Conservation (phyloP, 2,888 invertebrate genomes). For the Microdon myrmicae region DNA sequence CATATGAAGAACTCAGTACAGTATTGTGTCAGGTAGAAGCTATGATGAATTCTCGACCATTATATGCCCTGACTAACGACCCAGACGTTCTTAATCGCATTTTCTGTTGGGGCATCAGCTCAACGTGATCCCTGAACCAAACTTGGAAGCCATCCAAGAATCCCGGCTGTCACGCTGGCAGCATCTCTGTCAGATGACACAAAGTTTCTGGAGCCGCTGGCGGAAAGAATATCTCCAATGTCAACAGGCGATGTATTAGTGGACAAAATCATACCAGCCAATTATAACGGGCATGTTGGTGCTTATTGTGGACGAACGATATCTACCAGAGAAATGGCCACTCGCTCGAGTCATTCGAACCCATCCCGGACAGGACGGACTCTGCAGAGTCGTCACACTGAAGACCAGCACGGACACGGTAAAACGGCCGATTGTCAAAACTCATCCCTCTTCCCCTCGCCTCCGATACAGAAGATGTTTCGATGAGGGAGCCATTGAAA, state of each 20-base stretch:
- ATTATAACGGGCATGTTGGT: slow-evolving; percentile 14
- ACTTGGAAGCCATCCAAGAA: neutral
- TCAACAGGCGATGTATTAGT: slow-evolving; percentile 1
- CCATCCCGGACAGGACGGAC: slow-evolving; percentile 22
- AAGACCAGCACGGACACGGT: neutral
- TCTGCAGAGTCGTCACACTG: slow-evolving; percentile 15
- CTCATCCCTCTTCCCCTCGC: too few relatives aligned
- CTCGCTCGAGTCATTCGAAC: slow-evolving; percentile 17
- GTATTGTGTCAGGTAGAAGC: slow-evolving; percentile 25
- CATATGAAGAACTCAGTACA: slow-evolving; percentile 28
- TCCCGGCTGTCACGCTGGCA: slow-evolving; percentile 3
- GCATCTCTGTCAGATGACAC: slow-evolving; percentile 2
- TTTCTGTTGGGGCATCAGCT: slow-evolving; percentile 13
- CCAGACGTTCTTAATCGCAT: slow-evolving; percentile 24
- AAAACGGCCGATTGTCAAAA: slow-evolving; percentile 7
- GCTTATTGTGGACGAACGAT: slow-evolving; percentile 21
- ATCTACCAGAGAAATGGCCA: slow-evolving; percentile 26
- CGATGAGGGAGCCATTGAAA: too few relatives aligned
- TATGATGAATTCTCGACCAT: slow-evolving; percentile 29
- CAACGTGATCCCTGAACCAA: slow-evolving; percentile 6
- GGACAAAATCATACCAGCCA: slow-evolving; percentile 6
- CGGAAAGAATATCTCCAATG: slow-evolving; percentile 16
- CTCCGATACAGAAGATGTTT: too few relatives aligned
- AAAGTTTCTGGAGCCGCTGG: slow-evolving; percentile 16
- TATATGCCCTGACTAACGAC: slow-evolving; percentile 45